Evolutionary conservation across 2,113 vertebrate genomes (phyloP).

Genomic region (Catharus bicknelli): DNA sequence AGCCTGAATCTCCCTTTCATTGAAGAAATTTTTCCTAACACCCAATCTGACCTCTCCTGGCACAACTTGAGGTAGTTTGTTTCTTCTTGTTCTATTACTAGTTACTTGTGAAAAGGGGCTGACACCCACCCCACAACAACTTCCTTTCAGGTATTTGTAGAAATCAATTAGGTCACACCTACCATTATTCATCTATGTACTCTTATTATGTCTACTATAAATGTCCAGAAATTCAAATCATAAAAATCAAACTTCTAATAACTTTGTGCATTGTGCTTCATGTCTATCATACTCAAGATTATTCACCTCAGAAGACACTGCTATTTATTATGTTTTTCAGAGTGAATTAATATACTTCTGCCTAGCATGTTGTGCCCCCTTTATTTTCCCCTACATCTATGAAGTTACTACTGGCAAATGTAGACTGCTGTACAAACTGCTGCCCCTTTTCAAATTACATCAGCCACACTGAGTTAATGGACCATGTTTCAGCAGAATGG

Average conservation of each 20-base stretch:
- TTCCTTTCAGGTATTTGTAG: not conserved
- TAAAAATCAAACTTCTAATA: not conserved
- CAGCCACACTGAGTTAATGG: conserved; percentile 2
- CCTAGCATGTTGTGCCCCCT: not conserved
- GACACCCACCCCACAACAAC: not conserved
- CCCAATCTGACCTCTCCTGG: too few relatives aligned
- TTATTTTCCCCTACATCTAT: not conserved
- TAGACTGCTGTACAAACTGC: not conserved
- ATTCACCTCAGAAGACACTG: not conserved
- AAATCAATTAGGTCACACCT: not conserved
- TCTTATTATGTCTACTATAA: not conserved
- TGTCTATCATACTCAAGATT: not conserved
- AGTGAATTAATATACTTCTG: not conserved
- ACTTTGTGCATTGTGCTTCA: not conserved
- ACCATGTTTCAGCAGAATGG: not conserved
- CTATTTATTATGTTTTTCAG: not conserved
- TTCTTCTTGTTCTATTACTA: not conserved
- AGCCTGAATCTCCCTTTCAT: not conserved
- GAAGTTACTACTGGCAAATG: not conserved
- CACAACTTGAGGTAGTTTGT: not conserved
- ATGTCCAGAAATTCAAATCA: not conserved
- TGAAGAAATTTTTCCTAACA: not conserved
- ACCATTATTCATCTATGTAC: not conserved
- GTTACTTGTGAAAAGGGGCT: not conserved
- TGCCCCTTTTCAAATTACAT: not conserved